Evolutionary conservation across 1,140 invertebrate species (phyloP).

Genomic region (Calephelis nemesis): DNA sequence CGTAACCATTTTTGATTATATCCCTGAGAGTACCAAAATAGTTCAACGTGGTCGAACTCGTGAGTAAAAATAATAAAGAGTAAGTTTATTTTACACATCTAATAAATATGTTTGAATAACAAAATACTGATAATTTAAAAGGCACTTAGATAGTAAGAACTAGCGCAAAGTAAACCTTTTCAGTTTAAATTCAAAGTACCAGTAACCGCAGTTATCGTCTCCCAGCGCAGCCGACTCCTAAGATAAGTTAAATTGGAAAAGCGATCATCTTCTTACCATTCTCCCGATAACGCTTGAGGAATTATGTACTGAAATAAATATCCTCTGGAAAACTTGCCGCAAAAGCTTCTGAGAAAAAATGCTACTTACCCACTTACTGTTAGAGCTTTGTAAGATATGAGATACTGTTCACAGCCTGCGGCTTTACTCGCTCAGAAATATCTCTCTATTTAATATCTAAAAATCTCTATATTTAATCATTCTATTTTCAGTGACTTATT

Average conservation of each 20-base stretch:
- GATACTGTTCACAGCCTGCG: too few relatives aligned
- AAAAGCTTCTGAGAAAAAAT: background rate
- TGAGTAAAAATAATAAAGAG: too few relatives aligned
- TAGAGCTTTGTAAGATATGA: too few relatives aligned
- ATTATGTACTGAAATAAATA: slow-evolving; percentile 7
- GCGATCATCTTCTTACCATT: slow-evolving; percentile 35
- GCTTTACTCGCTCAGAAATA: too few relatives aligned
- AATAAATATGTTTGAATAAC: background rate
- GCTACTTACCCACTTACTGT: too few relatives aligned
- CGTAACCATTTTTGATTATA: too few relatives aligned
- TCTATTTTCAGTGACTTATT: too few relatives aligned
- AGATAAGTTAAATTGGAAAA: slow-evolving; percentile 50
- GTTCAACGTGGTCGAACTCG: too few relatives aligned
- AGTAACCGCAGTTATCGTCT: slow-evolving; percentile 22
- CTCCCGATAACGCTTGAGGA: slow-evolving; percentile 18
- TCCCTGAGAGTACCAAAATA: too few relatives aligned
- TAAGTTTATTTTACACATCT: too few relatives aligned
- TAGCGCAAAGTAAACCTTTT: background rate
- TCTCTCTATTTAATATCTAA: too few relatives aligned
- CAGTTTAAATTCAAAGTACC: slow-evolving; percentile 14
- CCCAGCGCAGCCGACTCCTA: slow-evolving; percentile 25
- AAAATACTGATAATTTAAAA: slow-evolving; percentile 12
- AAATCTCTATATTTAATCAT: too few relatives aligned
- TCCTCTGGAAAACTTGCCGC: background rate
- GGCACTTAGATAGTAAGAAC: background rate